Percentiles rank a stretch among this genome's conserved stretches.
Evolutionary conservation across 2,888 invertebrate genomes (phyloP).

Genomic region (Thereva nobilitata): DNA sequence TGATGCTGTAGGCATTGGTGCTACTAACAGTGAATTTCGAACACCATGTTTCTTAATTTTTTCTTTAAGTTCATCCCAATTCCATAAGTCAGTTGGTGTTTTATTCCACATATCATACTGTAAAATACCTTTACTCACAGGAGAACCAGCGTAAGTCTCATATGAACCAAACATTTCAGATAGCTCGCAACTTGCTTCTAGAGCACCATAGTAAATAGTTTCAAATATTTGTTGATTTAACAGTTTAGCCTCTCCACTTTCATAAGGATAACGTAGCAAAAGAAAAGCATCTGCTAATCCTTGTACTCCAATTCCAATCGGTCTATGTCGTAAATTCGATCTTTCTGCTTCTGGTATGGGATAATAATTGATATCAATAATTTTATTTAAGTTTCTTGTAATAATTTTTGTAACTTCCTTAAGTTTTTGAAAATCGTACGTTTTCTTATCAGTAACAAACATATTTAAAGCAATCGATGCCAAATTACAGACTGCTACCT

Average conservation of each 20-base stretch:
- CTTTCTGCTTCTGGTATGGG: conserved; percentile 85
- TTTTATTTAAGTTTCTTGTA: conserved; percentile 91
- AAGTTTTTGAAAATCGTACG: conserved; percentile 85
- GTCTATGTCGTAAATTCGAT: conserved; percentile 86
- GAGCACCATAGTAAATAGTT: conserved; percentile 94
- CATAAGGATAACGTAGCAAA: conserved; percentile 90
- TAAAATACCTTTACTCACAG: conserved; percentile 91
- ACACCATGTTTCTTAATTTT: conserved; percentile 88
- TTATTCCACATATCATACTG: conserved; percentile 99
- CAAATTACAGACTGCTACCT: conserved; percentile 96
- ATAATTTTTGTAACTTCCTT: conserved; percentile 87
- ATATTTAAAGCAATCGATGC: conserved; percentile 96
- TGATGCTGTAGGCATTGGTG: conserved; percentile 99
- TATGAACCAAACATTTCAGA: conserved; percentile 85
- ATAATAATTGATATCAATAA: conserved; percentile 96
- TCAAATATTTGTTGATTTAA: conserved; percentile 97
- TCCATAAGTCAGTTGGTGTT: conserved; percentile 82
- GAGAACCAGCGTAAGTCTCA: conserved; percentile 88
- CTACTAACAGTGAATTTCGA: conserved; percentile 89
- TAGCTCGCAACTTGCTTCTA: conserved; percentile 94
- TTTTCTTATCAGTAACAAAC: conserved; percentile 79
- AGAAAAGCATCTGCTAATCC: conserved; percentile 97
- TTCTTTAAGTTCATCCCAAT: conserved; percentile 82
- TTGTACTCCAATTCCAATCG: conserved; percentile 93
- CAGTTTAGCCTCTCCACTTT: conserved; percentile 80